Evolutionary conservation across 92 coral and sea anemone species (phyloP), one percentile per base, ranked within the genome.

Genomic region (Epizoanthus illoricatus): DNA sequence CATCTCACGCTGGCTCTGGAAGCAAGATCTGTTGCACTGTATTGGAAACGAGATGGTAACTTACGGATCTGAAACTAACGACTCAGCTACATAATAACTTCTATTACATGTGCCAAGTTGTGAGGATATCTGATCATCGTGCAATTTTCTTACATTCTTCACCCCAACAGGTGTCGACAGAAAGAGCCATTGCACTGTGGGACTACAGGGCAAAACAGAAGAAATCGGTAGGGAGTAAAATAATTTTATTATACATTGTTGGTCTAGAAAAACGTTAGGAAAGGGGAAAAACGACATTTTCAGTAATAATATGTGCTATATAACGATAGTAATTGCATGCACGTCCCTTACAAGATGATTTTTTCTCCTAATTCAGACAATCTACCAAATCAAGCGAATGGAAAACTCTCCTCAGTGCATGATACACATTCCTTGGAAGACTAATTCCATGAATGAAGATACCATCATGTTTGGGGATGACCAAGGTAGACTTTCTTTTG

Each of bases 401-500:
- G 99, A 96, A 43, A 94, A 96, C 81, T 91, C 98, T 11, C 92
- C 97, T 15, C 96, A 96, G 74, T 96, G 99, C 64, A 96, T 96
- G 99, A 91, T 89, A 60, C 92, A 90, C 76, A 91, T 96, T 80
- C 98, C 99, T 47, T 93, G 99, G 99, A 96, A 87, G 85, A 84
- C 95, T 70, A 90, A 93, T 73, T 90, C 97, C 16, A 80, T 93
- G 89, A 90, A 94, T 85, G 99, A 96, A 81, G 99, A 96, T 75
- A 91, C 96, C 18, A 86, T 96, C 57, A 85, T 96, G 72, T 93
- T 96, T 91, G 99, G 99, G 69, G 99, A 96, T 83, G 99, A 96
- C 81, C 94, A 96, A 80, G 99, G 99, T 96, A 71, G 9, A 59
- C 56, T 52, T 41, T 55, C 8, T 7, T 59, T 73, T 33, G 49